Percentiles rank a stretch among this genome's conserved stretches.
Conservation (phyloP, 1,140 invertebrate genomes). For the Homalodisca vitripennis region DNA sequence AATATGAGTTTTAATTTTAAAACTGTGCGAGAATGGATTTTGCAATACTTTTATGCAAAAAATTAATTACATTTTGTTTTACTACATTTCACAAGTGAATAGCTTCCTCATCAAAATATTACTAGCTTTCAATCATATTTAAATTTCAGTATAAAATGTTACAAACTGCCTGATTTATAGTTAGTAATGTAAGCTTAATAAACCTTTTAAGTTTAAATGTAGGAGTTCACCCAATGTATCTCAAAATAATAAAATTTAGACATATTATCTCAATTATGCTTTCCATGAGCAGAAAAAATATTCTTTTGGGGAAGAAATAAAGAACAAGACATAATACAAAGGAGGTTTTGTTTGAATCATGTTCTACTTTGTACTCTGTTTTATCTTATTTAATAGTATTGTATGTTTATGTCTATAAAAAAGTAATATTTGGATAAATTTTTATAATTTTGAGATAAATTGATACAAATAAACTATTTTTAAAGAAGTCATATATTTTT, state of each 20-base stretch:
- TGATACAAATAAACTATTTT: too few relatives aligned
- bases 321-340: not conserved
- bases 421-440: too few relatives aligned
- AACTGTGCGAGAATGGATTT: too few relatives aligned
- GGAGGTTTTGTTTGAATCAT: too few relatives aligned
- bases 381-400: too few relatives aligned
- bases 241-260: not conserved
- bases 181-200: not conserved
- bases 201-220: not conserved
- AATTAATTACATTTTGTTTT: not conserved
- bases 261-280: not conserved
- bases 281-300: not conserved
- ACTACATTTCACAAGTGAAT: not conserved
- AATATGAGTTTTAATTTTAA: too few relatives aligned
- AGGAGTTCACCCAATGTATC: not conserved
- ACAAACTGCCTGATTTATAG: not conserved
- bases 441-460: too few relatives aligned
- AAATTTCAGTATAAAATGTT: not conserved
- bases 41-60: too few relatives aligned
- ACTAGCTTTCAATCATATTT: not conserved
- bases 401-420: too few relatives aligned
- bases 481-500: too few relatives aligned
- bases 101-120: not conserved
- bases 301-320: not conserved
- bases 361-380: too few relatives aligned